These are phyloP conservation scores for Xiphorhynchus erythropygius DNA, from an alignment of 2,797 vertebrate species.

Conservation along the genomic window DNA sequence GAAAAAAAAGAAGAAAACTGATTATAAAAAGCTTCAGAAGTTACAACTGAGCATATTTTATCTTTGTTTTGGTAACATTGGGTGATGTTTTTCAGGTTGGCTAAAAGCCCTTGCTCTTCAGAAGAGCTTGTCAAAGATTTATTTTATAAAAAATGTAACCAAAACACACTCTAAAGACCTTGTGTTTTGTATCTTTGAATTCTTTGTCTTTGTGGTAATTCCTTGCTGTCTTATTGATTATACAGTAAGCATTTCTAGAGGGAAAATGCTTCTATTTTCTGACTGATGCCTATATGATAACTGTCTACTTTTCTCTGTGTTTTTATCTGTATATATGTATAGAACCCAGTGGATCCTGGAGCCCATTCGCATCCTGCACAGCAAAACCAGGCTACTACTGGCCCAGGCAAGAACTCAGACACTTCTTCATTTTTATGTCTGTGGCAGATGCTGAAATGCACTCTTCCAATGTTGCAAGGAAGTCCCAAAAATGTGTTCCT, in stretches of 20 bases:
- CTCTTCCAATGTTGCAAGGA: not conserved
- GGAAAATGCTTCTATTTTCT: not conserved
- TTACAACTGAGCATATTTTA: not conserved
- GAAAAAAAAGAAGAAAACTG: not conserved
- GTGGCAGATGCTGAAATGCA: not conserved
- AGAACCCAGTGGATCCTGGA: not conserved
- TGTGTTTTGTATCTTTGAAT: not conserved
- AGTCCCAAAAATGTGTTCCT: not conserved
- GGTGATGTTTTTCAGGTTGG: not conserved
- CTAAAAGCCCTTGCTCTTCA: not conserved
- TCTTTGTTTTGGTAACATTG: not conserved
- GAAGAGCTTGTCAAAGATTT: not conserved
- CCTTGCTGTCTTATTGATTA: not conserved
- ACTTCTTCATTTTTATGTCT: not conserved
- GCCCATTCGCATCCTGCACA: not conserved
- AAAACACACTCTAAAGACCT: not conserved
- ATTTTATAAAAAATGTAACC: not conserved
- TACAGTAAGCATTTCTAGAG: not conserved
- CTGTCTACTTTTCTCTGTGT: not conserved
- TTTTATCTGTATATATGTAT: not conserved
- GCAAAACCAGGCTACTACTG: not conserved
- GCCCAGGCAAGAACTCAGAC: not conserved
- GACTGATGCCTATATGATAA: not conserved
- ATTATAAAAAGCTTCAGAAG: not conserved
- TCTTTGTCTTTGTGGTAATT: not conserved